Base-by-base conservation (phyloP, 2,113 vertebrate species). In the Aspiorhynchus laticeps region DNA sequence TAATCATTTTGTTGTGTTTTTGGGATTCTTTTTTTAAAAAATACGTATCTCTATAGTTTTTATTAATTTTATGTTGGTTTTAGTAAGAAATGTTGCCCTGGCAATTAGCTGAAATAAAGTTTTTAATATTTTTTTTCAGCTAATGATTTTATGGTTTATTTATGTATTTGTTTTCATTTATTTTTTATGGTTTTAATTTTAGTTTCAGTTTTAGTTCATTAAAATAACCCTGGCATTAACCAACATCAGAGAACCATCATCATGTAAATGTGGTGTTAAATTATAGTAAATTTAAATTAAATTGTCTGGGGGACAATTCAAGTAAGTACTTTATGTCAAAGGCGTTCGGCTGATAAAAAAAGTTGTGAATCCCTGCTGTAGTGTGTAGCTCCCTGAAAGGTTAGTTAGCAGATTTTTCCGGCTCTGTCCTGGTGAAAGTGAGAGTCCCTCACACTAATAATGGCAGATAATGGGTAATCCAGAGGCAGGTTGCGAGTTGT, bases 381-480 rank as follows among this genome's bases (percentile, higher is more conserved):
- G 12, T 2, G 56, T 10, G 56, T n/a, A 10, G 17, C 56, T 61
- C 56, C 3, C 63, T 67, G 28, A 67, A 67, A 48, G 41, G 73
- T 76, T 28, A 76, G 73, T 26, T 26, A 41, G 71, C 36, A 24
- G 21, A 43, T 74, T 43, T 43, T n/a, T 75, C 73, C 24, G 14
- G 19, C 69, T 73, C 69, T 24, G 36, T 41, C 21, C 71, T 41
- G 21, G 19, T 36, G 21, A n/a, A 71, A 83, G 75, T 71, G 73
- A 83, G 56, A 63, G 51, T 77, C 56, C 65, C 78, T 80, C 71
- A 87, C 85, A 75, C 24, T 38, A 78, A 33, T 43, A 36, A 69
- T 63, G 48, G 24, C 63, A 75, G 76, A 85, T 80, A 84, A 81
- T 84, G 87, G 81, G 83, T 76, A 75, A 67, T 90, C 59, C 59